A percentile compares a stretch with the other conserved stretches of the same genome.
Evolutionary conservation across 2,797 vertebrate species (phyloP).

Genomic region (Neosalanx taihuensis): DNA sequence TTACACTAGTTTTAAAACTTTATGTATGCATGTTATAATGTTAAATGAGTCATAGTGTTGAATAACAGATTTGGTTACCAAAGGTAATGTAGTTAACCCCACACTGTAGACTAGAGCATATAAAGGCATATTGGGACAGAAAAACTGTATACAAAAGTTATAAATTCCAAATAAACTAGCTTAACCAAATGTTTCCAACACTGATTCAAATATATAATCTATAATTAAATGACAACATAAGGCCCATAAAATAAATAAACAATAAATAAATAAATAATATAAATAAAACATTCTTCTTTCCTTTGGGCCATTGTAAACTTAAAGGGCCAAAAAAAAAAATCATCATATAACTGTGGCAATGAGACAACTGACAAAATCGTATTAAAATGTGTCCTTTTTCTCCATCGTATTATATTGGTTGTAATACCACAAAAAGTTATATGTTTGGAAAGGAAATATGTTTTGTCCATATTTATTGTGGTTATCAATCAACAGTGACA

Average conservation of each 20-base stretch:
- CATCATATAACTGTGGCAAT: constrained; percentile 13
- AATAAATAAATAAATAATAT: constrained; percentile 56
- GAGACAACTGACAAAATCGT: constrained; percentile 7
- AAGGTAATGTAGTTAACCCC: constrained; percentile 35
- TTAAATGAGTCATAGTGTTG: constrained; percentile 7
- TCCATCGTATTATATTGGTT: background rate
- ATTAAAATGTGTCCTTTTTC: too few species aligned
- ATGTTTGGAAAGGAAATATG: background rate
- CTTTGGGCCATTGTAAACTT: constrained; percentile 24
- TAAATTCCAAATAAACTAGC: constrained; percentile 32
- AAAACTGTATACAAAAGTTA: constrained; percentile 23
- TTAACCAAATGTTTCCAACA: constrained; percentile 30
- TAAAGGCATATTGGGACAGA: constrained; percentile 20
- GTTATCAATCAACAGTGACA: constrained; percentile 5
- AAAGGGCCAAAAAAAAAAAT: constrained; percentile 3
- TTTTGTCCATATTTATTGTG: constrained; percentile 2
- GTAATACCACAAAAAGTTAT: background rate
- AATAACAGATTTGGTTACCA: constrained; percentile 34
- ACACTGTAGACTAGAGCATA: constrained; percentile 34
- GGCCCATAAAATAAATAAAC: constrained; percentile 62
- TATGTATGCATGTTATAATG: constrained; percentile 6
- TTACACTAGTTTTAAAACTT: constrained; percentile 22
- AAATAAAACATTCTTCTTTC: constrained; percentile 48
- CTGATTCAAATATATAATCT: constrained; percentile 54
- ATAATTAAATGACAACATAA: constrained; percentile 45